Percentiles rank a stretch among this genome's conserved stretches.
Evolutionary conservation across 2,888 invertebrate genomes (phyloP).

Genomic region (Pecten maximus): DNA sequence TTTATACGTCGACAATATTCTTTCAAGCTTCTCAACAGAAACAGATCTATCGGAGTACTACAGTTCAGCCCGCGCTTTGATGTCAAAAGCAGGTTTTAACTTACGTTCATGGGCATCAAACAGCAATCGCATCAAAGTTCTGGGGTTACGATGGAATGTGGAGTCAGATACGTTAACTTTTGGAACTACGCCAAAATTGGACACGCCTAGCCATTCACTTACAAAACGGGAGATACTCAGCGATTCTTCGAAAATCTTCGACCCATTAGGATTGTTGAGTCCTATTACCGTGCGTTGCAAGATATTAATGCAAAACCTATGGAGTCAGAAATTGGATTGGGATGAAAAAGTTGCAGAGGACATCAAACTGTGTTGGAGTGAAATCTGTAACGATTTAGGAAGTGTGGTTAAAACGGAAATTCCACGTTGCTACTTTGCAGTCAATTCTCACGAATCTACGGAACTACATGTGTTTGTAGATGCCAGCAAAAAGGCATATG

Average conservation of each 20-base stretch:
- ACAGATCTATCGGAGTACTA: background rate
- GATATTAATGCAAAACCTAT: conserved; percentile 52
- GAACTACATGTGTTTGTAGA: background rate
- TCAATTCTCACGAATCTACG: background rate
- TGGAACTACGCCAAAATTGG: too few relatives aligned
- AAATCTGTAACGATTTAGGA: background rate
- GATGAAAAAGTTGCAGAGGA: background rate
- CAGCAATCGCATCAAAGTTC: background rate
- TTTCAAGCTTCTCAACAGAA: background rate
- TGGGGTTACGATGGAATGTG: background rate
- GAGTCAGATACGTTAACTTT: background rate
- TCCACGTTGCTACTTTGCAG: background rate
- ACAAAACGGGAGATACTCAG: background rate
- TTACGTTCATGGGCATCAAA: conserved; percentile 35
- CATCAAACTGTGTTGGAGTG: background rate
- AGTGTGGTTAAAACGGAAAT: background rate
- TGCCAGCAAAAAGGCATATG: conserved; percentile 43
- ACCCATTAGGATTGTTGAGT: conserved; percentile 48
- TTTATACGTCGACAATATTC: conserved; percentile 35
- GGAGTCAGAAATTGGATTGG: conserved; percentile 48
- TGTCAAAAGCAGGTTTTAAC: background rate
- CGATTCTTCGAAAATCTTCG: conserved; percentile 26
- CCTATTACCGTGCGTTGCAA: conserved; percentile 48
- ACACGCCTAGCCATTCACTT: too few relatives aligned
- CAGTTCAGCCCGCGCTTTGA: background rate